These are phyloP conservation scores for Upupa epops DNA, from an alignment of 2,113 vertebrate species.

Conservation along the genomic window DNA sequence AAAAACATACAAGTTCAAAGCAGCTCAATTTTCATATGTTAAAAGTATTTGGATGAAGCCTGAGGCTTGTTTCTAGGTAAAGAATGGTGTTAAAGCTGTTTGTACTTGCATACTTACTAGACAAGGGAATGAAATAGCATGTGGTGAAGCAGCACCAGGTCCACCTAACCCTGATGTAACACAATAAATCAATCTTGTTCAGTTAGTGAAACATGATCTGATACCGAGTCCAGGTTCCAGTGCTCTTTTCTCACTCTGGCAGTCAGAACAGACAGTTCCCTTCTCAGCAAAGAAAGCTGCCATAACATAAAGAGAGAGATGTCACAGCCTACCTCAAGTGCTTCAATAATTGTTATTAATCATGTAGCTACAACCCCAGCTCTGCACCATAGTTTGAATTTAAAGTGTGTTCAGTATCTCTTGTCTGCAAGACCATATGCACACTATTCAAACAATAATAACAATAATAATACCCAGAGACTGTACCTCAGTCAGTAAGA, in stretches of 20 bases:
- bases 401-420: background rate
- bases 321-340: background rate
- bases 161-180: constrained; percentile 64
- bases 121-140: constrained; percentile 69
- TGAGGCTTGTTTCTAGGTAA: constrained; percentile 88
- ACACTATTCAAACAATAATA: background rate
- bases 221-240: constrained; percentile 46
- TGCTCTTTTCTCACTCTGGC: constrained; percentile 36
- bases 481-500: background rate
- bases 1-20: constrained; percentile 99
- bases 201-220: constrained; percentile 68
- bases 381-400: background rate
- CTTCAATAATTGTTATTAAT: constrained; percentile 36
- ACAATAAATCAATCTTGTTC: constrained; percentile 76
- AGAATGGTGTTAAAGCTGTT: constrained; percentile 88
- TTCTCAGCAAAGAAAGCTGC: constrained; percentile 29
- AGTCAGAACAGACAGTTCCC: constrained; percentile 38
- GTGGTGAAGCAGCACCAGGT: constrained; percentile 68
- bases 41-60: constrained; percentile 91
- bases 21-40: constrained; percentile 96
- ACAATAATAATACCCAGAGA: background rate
- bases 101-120: constrained; percentile 85
- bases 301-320: background rate
- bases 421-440: background rate
- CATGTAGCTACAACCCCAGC: background rate